Evolutionary conservation across 2,888 invertebrate species (phyloP).

Genomic region (Stenoptilia bipunctidactyla): DNA sequence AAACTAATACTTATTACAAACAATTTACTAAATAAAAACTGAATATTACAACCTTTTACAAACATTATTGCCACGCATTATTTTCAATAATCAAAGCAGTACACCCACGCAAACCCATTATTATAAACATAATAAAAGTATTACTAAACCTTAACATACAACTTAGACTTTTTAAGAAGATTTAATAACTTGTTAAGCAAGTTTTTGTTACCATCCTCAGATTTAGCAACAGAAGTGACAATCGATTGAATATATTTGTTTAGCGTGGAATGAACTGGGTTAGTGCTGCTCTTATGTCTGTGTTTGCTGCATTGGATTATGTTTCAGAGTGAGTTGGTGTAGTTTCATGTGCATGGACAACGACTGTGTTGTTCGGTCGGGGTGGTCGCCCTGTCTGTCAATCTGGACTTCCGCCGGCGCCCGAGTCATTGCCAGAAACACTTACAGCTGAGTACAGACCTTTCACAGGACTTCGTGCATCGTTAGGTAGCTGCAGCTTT

Average conservation of each 20-base stretch:
- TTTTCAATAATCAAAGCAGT: background rate
- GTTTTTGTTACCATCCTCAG: background rate
- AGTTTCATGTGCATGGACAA: slow-evolving; percentile 20
- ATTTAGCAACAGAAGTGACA: background rate
- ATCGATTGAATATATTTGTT: background rate
- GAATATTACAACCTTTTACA: too few species aligned
- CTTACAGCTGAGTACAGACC: slow-evolving; percentile 22
- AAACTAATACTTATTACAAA: too few species aligned
- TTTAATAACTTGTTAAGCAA: slow-evolving; percentile 4
- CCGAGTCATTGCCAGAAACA: slow-evolving; percentile 50
- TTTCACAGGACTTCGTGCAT: background rate
- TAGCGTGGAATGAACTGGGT: too few species aligned
- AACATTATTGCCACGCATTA: too few species aligned
- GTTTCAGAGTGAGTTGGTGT: background rate
- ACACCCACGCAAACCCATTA: slow-evolving; percentile 5
- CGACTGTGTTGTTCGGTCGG: slow-evolving; percentile 31
- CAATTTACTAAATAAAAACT: too few species aligned
- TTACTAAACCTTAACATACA: background rate
- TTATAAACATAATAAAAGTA: slow-evolving; percentile 7
- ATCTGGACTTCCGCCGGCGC: slow-evolving; percentile 60
- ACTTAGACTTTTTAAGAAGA: background rate
- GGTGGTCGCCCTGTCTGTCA: slow-evolving; percentile 46
- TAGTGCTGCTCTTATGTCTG: background rate
- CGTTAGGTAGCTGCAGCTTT: background rate
- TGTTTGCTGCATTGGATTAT: background rate